Evolutionary conservation across 2,797 vertebrate genomes (phyloP).

Genomic region (Hirundo rustica): DNA sequence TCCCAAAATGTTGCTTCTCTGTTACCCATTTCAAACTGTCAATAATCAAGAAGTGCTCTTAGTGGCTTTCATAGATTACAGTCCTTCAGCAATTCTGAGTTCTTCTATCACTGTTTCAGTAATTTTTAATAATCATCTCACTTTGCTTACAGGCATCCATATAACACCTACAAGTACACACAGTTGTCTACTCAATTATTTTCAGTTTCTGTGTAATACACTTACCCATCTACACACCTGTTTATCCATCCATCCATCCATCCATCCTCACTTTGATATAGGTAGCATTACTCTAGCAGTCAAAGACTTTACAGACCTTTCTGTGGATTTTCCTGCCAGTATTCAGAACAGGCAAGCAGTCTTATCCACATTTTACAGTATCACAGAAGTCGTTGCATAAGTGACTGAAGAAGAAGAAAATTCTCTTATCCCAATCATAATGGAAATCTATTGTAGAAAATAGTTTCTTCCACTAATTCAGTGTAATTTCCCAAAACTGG

Average conservation of each 20-base stretch:
- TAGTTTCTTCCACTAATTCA: background rate
- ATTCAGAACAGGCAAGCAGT: background rate
- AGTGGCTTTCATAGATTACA: background rate
- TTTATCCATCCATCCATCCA: background rate
- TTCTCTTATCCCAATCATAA: background rate
- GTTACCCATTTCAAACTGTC: background rate
- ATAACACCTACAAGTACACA: background rate
- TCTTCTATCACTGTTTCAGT: background rate
- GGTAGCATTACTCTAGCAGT: background rate
- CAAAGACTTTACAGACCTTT: background rate
- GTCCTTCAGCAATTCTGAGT: background rate
- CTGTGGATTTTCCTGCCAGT: background rate
- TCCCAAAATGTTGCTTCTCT: background rate
- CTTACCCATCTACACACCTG: fast-evolving
- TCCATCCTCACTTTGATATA: background rate
- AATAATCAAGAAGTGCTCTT: background rate
- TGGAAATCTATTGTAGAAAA: background rate
- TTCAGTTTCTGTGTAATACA: background rate
- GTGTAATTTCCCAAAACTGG: background rate
- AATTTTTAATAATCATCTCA: background rate
- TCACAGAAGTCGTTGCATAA: background rate
- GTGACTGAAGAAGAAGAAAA: background rate
- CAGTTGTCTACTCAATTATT: background rate
- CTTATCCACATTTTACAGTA: background rate
- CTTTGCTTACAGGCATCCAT: background rate